phyloP scores from a whole-genome alignment of 2,888 invertebrate species.

The Beris morrisii region DNA sequence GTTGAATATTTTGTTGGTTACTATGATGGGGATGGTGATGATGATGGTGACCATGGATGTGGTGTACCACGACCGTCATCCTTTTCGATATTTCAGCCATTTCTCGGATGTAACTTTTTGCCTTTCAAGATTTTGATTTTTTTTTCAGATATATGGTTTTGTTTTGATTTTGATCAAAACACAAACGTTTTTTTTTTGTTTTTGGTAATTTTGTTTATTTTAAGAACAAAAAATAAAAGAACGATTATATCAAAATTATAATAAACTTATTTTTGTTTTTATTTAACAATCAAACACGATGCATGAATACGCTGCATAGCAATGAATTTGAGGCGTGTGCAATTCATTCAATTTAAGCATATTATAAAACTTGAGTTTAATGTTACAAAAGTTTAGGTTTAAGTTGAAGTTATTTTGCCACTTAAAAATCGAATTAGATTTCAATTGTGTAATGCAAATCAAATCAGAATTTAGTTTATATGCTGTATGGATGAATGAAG shows the following conservation, averaged over 20 bases:
- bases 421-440: too few species aligned
- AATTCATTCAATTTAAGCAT: too few species aligned
- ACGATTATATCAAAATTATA: conserved; percentile 11
- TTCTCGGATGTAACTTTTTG: conserved; percentile 53
- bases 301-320: conserved; percentile 31
- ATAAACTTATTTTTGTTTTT: conserved; percentile 22
- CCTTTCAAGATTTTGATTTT: conserved; percentile 42
- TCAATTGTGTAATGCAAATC: too few species aligned
- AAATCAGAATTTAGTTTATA: too few species aligned
- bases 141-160: conserved; percentile 16
- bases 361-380: too few species aligned
- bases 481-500: too few species aligned
- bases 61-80: conserved; percentile 51
- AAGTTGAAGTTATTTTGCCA: too few species aligned
- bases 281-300: conserved; percentile 23
- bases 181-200: conserved; percentile 32
- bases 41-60: conserved; percentile 49
- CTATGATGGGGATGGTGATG: conserved; percentile 36
- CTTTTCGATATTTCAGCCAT: conserved; percentile 52
- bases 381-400: too few species aligned
- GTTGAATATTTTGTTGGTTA: conserved; percentile 31
- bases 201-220: conserved; percentile 36
- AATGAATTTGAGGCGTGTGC: conserved; percentile 28
- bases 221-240: conserved; percentile 23
- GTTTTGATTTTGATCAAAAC: conserved; percentile 10